Base-by-base conservation (phyloP, 2,888 invertebrate genomes). In the Anorthoa munda region DNA sequence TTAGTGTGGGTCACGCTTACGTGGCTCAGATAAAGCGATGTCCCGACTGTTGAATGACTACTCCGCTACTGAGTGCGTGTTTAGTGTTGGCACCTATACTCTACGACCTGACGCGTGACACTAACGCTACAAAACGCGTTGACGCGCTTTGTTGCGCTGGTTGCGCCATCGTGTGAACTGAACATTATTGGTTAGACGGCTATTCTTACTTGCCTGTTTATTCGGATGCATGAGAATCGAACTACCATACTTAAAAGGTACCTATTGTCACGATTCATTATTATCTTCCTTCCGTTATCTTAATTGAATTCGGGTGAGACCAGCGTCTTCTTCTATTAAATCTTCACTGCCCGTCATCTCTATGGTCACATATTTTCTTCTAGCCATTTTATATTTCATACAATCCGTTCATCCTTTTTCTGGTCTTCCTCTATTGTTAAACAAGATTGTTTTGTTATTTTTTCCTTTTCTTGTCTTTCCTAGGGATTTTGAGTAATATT, bases 41-140 rank as follows among this genome's bases (percentile, higher is more conserved):
- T 71, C 5, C 51, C 18, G 53, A 21, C 58, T 11, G 51, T 51
- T 67, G 17, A 60, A 60, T 39, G 15, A 23, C 23, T 23, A 45
- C 45, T 15, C 39, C 15, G 21, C 13, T 53, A 26, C 48, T 48
- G 48, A n/a, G 48, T 76, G 71, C 53, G 71, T 76, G 76, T 76
- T 76, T 65, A 76, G 53, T 55, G 76, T 76, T 71, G 53, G 50
- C 76, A 64, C 59, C 58, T 53, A n/a, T n/a, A 58, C 48, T 63
- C 31, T 56, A 63, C 63, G n/a, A 21, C 3, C 66, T 66, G 56
- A 51, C 48, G 39, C n/a, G 7, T 60, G 60, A 60, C 21, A n/a
- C 5, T n/a, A 67, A 58, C 39, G 76, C 51, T 58, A 51, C 75
- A 53, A 69, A 75, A 63, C 31, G 61, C 39, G 70, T 59, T 26